phyloP scores from a whole-genome alignment of 2,888 invertebrate species.

The Zygogramma bicolorata region DNA sequence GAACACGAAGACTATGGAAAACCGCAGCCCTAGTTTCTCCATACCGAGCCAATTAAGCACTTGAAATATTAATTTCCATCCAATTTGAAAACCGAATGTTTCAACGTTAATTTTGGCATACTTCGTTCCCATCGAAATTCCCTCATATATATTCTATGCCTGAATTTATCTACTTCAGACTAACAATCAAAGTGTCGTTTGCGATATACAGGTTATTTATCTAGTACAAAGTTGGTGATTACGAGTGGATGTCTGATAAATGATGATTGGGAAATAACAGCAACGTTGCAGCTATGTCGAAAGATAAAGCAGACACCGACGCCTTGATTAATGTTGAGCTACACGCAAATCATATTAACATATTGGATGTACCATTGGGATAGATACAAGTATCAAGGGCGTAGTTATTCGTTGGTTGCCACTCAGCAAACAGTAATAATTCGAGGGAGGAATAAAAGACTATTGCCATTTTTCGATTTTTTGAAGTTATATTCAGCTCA shows the following conservation, averaged over 20 bases:
- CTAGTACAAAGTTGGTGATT: slow-evolving; percentile 57
- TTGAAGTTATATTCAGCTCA: too few relatives aligned
- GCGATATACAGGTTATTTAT: slow-evolving; percentile 45
- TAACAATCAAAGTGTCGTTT: slow-evolving; percentile 48
- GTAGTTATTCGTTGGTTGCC: background rate
- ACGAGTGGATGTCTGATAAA: slow-evolving; percentile 60
- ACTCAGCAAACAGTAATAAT: background rate
- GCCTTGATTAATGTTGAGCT: slow-evolving; percentile 60
- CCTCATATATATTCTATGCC: slow-evolving; percentile 10
- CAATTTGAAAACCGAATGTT: slow-evolving; percentile 28
- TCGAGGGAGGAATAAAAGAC: too few relatives aligned
- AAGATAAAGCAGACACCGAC: slow-evolving; percentile 58
- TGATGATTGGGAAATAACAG: slow-evolving; percentile 61
- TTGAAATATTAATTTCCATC: slow-evolving; percentile 19
- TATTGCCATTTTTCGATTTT: too few relatives aligned
- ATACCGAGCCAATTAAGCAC: background rate
- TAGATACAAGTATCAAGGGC: slow-evolving; percentile 5
- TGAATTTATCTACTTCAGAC: slow-evolving; percentile 44
- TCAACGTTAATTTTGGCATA: slow-evolving; percentile 41
- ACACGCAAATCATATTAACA: slow-evolving; percentile 63
- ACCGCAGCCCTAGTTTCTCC: background rate
- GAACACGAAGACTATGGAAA: background rate
- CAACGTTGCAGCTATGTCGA: slow-evolving; percentile 51
- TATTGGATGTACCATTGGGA: slow-evolving; percentile 55
- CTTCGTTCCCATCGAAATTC: slow-evolving; percentile 2